A percentile compares a stretch with the other conserved stretches of the same genome.
Conservation (phyloP, 1,140 invertebrate species). For the Acromyrmex echinatior region DNA sequence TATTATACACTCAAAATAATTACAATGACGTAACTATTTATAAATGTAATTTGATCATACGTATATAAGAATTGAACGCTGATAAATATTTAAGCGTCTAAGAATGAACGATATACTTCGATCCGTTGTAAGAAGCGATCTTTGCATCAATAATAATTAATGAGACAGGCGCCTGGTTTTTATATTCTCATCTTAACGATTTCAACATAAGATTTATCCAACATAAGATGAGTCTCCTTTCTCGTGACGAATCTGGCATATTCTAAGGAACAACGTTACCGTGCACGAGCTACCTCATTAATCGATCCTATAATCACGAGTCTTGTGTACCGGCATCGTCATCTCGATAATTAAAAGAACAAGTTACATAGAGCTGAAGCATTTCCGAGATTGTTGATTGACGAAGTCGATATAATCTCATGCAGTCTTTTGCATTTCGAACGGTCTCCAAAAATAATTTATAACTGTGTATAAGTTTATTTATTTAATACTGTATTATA, state of each 20-base stretch:
- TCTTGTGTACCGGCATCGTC: constrained; percentile 13
- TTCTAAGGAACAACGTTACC: constrained; percentile 56
- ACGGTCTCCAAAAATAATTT: too few species aligned
- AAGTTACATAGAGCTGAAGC: background rate
- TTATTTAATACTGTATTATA: background rate
- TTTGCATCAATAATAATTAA: constrained; percentile 67
- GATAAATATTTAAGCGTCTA: constrained; percentile 4
- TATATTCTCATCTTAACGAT: constrained; percentile 12
- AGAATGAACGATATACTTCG: background rate
- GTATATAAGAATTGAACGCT: background rate
- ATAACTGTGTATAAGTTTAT: background rate
- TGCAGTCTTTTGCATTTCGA: background rate
- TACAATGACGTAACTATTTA: background rate
- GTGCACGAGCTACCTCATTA: constrained; percentile 63
- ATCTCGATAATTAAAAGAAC: constrained; percentile 62
- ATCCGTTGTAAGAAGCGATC: background rate
- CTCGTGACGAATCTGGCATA: constrained; percentile 40
- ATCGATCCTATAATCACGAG: constrained; percentile 58
- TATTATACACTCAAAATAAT: background rate
- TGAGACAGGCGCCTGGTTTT: constrained; percentile 51
- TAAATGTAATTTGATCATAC: background rate
- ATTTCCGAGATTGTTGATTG: background rate
- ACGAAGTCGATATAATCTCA: constrained; percentile 29
- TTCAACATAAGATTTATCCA: constrained; percentile 53
- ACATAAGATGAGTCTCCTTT: constrained; percentile 32